Base-by-base conservation (phyloP, 2,888 invertebrate species). In the Chaetogeoica ovagalla region DNA sequence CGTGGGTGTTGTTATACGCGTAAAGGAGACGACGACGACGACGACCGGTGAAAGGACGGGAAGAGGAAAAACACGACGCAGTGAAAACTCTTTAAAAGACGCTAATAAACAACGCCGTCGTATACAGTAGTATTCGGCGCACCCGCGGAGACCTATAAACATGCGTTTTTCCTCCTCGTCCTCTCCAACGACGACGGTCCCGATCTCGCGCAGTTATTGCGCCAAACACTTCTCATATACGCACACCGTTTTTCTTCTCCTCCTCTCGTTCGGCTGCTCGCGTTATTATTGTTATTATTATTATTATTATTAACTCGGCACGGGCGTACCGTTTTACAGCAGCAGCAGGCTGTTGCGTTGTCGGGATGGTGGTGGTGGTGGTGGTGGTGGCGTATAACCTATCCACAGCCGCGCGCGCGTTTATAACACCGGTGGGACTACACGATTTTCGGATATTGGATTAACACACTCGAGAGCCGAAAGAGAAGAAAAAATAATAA, bases 131-230 rank as follows among this genome's bases (percentile, higher is more conserved):
- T 55, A 15, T 66, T 23, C 59, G 30, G 30, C 37, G 66, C 75
- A 68, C 75, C 70, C 70, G 70, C 62, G 63, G 79, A 71, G 79
- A 79, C 70, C 71, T 43, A 79, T 79, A 79, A 79, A 79, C 79
- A 63, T 30, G 66, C 39, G 74, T 63, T 57, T 75, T 43, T n/a
- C 69, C 55, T 30, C 2, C 30, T 37, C 48, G 7, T 60, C n/a
- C 3, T 17, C 23, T 23, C 55, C 39, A 0, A 9, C 48, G 9
- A 23, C 30, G 30, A 30, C 30, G 30, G 30, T 30, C 30, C n/a
- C 21, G n/a, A 21, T 11, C 30, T 55, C 21, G 48, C 39, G 60
- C 23, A 17, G 52, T 65, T 65, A 74, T 65, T 76, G 68, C 59
- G 66, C 59, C 75, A 15, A 68, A 68, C 23, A 68, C 60, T 60